Base-by-base conservation (phyloP, 1,140 invertebrate species). In the Drosophila triauraria region DNA sequence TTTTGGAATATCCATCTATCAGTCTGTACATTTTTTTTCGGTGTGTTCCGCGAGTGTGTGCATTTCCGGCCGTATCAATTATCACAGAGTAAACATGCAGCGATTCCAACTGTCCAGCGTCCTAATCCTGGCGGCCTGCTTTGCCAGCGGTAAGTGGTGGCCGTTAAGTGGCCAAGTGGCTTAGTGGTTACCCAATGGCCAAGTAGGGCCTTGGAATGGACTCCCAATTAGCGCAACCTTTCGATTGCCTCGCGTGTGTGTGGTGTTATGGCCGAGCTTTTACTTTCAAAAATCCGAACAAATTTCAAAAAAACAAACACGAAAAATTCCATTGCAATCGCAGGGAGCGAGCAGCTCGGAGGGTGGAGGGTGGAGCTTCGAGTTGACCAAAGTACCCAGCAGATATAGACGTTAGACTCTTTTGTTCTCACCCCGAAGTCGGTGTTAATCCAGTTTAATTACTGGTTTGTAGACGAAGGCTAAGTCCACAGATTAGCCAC, bases 201-300 rank as follows among this genome's bases (percentile, higher is more conserved):
- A 23, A 54, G 4, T 64, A 64, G 62, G 62, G 51, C 50, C 35
- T 56, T 38, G 54, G 70, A 30, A 44, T 57, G 35, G 54, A 57
- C 54, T 43, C 13, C n/a, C 75, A 80, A 84, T 80, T 85, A 65
- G 72, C 63, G 54, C 72, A 81, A 82, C 82, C 78, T 81, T 84
- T 68, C 58, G 63, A 76, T 72, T 53, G 51, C 71, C 71, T 75
- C 40, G 58, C 62, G 78, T 68, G 65, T 68, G 69, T 53, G 23
- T 44, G 65, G 32, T 43, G 47, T 54, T 54, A 54, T 35, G 32
- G 8, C 32, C 3, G 15, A 83, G 80, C 83, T 88, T 90, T 88
- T 90, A 88, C 84, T 88, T 88, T 88, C 84, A 90, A 88, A 87
- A 86, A 88, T 30, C 78, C 65, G 47, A 32, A 38, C 53, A 72